These are phyloP conservation scores for Syritta pipiens DNA, from an alignment of 2,888 invertebrate genomes.

Conservation along the genomic window DNA sequence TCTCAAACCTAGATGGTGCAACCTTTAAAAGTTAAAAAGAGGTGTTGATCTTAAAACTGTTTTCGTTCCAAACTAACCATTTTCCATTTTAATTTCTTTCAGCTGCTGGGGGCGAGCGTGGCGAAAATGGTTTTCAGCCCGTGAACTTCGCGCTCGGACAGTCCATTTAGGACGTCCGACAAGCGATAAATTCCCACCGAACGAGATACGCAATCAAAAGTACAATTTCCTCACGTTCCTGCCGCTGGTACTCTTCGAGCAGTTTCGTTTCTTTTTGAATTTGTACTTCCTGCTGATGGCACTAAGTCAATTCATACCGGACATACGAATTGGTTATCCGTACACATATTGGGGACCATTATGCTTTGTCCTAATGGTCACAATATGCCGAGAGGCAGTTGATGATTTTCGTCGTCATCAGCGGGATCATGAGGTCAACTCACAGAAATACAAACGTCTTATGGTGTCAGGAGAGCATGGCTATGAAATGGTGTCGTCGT, in stretches of 20 bases:
- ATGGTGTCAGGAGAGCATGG: constrained; percentile 81
- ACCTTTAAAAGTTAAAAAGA: background rate
- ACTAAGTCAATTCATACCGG: constrained; percentile 97
- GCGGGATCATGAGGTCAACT: constrained; percentile 97
- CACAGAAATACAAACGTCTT: constrained; percentile 93
- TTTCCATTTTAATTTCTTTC: constrained; percentile 22
- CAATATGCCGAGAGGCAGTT: constrained; percentile 96
- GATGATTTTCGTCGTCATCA: constrained; percentile 96
- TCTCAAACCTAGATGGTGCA: background rate
- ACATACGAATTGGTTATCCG: constrained; percentile 96
- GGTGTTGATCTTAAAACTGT: background rate
- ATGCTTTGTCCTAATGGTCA: constrained; percentile 97
- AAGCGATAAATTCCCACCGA: constrained; percentile 93
- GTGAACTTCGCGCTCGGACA: constrained; percentile 87
- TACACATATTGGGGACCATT: constrained; percentile 99
- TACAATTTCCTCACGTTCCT: constrained; percentile 95
- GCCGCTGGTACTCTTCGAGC: constrained; percentile 96
- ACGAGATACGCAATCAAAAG: constrained; percentile 98
- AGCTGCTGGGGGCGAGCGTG: constrained; percentile 90
- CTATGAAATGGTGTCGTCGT: constrained; percentile 89
- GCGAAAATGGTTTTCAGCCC: constrained; percentile 86
- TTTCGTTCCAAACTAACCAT: background rate
- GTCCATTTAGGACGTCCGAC: constrained; percentile 88
- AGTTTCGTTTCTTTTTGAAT: constrained; percentile 99
- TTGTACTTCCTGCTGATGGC: constrained; percentile 99